Evolutionary conservation across 2,888 invertebrate species (phyloP).

Genomic region (Spisula subtruncata): DNA sequence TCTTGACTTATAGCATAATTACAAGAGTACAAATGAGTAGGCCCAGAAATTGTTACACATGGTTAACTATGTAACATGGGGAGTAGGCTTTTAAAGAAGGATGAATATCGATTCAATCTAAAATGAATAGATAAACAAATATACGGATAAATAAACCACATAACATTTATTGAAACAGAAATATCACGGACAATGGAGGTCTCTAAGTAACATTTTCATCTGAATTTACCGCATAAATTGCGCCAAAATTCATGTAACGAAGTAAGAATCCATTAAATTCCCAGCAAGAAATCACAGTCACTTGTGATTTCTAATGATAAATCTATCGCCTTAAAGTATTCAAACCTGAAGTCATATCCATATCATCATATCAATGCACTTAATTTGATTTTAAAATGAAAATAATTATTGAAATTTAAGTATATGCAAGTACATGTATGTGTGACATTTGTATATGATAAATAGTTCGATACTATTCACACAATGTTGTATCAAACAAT

Average conservation of each 20-base stretch:
- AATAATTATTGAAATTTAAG: no score
- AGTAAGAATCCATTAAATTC: not conserved
- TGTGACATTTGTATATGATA: not conserved
- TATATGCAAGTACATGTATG: no score
- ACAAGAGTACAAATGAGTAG: not conserved
- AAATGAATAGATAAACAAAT: conserved; percentile 7
- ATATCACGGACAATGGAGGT: not conserved
- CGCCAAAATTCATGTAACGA: not conserved
- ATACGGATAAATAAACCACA: not conserved
- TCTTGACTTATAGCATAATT: not conserved
- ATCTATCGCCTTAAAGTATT: no score
- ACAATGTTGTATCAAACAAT: not conserved
- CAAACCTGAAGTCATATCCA: no score
- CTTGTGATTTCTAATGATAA: no score
- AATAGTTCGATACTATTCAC: not conserved
- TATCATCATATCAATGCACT: not conserved
- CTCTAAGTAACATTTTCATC: not conserved
- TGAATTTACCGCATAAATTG: not conserved
- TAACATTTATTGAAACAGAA: not conserved
- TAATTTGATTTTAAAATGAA: not conserved
- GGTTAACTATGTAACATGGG: not conserved
- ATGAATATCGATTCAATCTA: not conserved
- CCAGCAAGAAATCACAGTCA: no score
- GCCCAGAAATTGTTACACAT: not conserved
- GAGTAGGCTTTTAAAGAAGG: not conserved